phyloP scores from a whole-genome alignment of 2,888 invertebrate genomes.

The Volucella inanis region DNA sequence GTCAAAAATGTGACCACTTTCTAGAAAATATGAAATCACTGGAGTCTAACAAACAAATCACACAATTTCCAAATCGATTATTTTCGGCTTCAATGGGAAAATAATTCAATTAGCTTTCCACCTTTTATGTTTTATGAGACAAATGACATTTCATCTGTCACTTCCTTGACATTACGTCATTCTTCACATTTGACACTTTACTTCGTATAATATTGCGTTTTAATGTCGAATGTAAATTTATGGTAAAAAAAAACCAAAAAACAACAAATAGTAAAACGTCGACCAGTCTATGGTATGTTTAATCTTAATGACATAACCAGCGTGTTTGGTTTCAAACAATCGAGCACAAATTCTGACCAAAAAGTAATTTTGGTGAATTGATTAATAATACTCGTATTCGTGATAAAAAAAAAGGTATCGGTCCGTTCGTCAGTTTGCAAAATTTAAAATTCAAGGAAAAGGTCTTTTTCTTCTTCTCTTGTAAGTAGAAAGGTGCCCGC shows the following conservation, averaged over 20 bases:
- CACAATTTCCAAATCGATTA: too few relatives aligned
- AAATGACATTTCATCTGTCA: conserved; percentile 12
- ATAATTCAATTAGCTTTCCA: conserved; percentile 2
- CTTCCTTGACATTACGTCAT: conserved; percentile 33
- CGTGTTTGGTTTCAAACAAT: neutral
- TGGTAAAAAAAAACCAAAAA: neutral
- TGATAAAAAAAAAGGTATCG: neutral
- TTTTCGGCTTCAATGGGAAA: neutral
- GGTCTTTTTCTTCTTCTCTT: neutral
- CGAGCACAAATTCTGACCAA: neutral
- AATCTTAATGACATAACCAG: conserved; percentile 45
- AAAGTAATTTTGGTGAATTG: conserved; percentile 38
- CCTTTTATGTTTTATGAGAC: neutral
- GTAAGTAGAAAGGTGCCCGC: conserved; percentile 27
- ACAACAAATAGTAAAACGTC: neutral
- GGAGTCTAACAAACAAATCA: too few relatives aligned
- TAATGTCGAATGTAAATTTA: conserved; percentile 21
- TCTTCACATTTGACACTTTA: neutral
- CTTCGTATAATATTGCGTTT: neutral
- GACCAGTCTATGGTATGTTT: conserved; percentile 11
- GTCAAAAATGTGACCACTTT: too few relatives aligned
- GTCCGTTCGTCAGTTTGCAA: conserved; percentile 18
- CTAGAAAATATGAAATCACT: too few relatives aligned
- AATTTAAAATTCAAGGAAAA: conserved; percentile 16
- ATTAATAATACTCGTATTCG: conserved; percentile 12